These are phyloP conservation scores for Melanotus villosus DNA, from an alignment of 2,888 invertebrate species.

Conservation along the genomic window DNA sequence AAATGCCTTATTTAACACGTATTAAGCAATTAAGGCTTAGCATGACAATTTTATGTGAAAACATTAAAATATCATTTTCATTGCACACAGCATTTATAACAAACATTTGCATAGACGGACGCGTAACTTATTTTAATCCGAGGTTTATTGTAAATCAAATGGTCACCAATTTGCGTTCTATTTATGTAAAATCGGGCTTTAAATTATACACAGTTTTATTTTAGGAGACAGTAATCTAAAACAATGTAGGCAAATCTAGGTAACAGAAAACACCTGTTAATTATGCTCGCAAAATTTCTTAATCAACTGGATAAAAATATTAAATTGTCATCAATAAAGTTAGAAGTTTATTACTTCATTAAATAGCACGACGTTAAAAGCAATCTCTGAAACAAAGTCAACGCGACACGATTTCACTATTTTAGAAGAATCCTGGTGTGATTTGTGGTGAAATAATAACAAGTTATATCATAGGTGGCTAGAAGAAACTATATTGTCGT, in stretches of 20 bases:
- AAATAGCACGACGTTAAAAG: conserved; percentile 5
- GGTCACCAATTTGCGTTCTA: no score
- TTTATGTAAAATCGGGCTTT: no score
- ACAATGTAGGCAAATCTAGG: neutral
- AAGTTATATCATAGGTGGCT: conserved; percentile 6
- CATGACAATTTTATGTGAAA: no score
- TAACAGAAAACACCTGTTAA: neutral
- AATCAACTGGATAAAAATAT: neutral
- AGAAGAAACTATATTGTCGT: conserved; percentile 3
- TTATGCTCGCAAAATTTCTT: neutral
- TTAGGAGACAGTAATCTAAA: neutral
- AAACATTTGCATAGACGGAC: no score
- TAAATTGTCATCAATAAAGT: conserved; percentile 11
- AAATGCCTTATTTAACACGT: no score
- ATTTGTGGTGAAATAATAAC: conserved; percentile 7
- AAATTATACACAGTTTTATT: no score
- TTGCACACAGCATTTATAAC: no score
- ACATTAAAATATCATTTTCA: no score
- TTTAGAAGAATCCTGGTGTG: conserved; percentile 16
- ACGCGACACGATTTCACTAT: conserved; percentile 13
- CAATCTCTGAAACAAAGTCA: neutral
- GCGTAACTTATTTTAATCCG: no score
- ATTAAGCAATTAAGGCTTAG: no score
- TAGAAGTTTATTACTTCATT: conserved; percentile 14
- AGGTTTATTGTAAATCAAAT: no score